A percentile compares a stretch with the other conserved stretches of the same genome.
These are phyloP conservation scores for Epizoanthus rinbou DNA, from an alignment of 92 coral and sea anemone genomes.

Conservation along the genomic window DNA sequence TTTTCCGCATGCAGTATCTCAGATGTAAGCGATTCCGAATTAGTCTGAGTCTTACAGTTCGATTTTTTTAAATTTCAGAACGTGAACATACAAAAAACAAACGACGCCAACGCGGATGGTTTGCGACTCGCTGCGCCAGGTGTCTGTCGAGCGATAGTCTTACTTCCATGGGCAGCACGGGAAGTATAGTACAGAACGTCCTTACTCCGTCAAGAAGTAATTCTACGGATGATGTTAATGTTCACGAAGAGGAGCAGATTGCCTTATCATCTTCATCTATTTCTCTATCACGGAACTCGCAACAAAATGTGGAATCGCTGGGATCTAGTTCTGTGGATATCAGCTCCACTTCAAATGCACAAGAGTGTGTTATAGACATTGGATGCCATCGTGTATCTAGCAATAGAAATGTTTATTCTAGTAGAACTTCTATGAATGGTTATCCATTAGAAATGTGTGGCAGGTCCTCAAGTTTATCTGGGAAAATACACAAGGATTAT, in stretches of 20 bases:
- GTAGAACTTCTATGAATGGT: constrained; percentile 25
- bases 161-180: constrained; percentile 51
- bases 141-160: constrained; percentile 66
- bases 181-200: constrained; percentile 55
- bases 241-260: neutral
- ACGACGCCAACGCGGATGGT: constrained; percentile 79
- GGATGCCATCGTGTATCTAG: constrained; percentile 38
- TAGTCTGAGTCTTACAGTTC: neutral
- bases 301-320: neutral
- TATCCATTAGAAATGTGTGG: neutral
- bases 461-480: constrained; percentile 5
- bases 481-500: constrained; percentile 51
- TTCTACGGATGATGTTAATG: constrained; percentile 6
- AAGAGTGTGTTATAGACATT: constrained; percentile 20
- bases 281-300: constrained; percentile 19
- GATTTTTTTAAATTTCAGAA: constrained; percentile 52
- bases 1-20: too few species aligned
- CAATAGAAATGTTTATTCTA: constrained; percentile 17
- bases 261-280: constrained; percentile 6
- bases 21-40: neutral
- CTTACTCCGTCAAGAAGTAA: constrained; percentile 23
- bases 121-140: constrained; percentile 75
- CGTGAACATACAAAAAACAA: constrained; percentile 73
- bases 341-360: constrained; percentile 17
- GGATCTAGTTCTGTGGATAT: neutral